Evolutionary conservation across 2,113 vertebrate species (phyloP).

Genomic region (Nerophis lumbriciformis): DNA sequence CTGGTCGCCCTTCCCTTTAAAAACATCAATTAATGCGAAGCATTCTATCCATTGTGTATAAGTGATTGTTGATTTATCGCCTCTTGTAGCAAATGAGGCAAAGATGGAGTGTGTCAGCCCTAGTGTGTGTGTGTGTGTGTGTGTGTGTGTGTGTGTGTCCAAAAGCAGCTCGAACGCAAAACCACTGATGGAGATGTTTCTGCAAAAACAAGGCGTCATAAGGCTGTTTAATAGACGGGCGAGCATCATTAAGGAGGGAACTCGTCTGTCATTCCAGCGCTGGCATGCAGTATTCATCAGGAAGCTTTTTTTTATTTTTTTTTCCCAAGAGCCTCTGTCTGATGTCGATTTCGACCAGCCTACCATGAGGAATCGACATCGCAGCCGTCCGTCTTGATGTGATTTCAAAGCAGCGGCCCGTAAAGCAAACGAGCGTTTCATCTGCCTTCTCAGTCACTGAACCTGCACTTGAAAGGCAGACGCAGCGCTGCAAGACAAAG

Average conservation of each 20-base stretch:
- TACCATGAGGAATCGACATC: slow-evolving; percentile 86
- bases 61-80: too few species aligned
- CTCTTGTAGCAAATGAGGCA: too few species aligned
- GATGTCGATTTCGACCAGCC: slow-evolving; percentile 84
- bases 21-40: too few species aligned
- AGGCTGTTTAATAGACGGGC: slow-evolving; percentile 83
- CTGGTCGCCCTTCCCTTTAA: too few species aligned
- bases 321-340: slow-evolving; percentile 76
- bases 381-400: slow-evolving; percentile 84
- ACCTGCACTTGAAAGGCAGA: slow-evolving; percentile 64
- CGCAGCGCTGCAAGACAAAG: slow-evolving; percentile 40
- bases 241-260: slow-evolving; percentile 86
- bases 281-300: slow-evolving; percentile 88
- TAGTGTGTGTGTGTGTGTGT: neutral
- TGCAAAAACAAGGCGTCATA: slow-evolving; percentile 74
- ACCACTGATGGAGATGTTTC: slow-evolving; percentile 15
- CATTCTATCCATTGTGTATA: too few species aligned
- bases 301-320: slow-evolving; percentile 62
- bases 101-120: too few species aligned
- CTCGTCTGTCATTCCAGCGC: slow-evolving; percentile 82
- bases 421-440: slow-evolving; percentile 81
- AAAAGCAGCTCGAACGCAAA: slow-evolving; percentile 16
- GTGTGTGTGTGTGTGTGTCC: neutral
- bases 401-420: slow-evolving; percentile 80
- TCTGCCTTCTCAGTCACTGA: slow-evolving; percentile 67